Conservation (phyloP, 1,140 invertebrate species). For the Teleogryllus occipitalis region DNA sequence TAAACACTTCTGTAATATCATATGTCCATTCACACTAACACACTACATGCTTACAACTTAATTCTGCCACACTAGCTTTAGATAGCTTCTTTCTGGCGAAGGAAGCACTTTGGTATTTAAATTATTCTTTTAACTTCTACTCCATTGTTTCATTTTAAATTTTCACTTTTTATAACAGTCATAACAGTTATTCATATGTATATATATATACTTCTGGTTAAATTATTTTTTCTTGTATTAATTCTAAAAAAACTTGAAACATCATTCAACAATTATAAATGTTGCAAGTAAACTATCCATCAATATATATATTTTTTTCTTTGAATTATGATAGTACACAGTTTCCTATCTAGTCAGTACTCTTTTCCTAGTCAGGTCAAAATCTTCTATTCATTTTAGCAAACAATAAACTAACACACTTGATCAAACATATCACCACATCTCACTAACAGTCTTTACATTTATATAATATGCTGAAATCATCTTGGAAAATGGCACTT, state of each 20-base stretch:
- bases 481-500: slow-evolving; percentile 7
- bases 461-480: background rate
- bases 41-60: slow-evolving; percentile 6
- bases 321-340: slow-evolving; percentile 4
- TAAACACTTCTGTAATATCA: slow-evolving; percentile 14
- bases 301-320: slow-evolving; percentile 8
- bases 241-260: slow-evolving; percentile 14
- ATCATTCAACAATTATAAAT: slow-evolving; percentile 14
- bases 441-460: background rate
- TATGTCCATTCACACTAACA: slow-evolving; percentile 14
- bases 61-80: slow-evolving; percentile 13
- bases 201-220: slow-evolving; percentile 12
- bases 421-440: background rate
- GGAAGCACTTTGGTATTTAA: slow-evolving; percentile 20
- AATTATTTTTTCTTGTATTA: background rate
- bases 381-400: background rate
- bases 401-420: slow-evolving; percentile 8
- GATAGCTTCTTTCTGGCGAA: slow-evolving; percentile 16
- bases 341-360: background rate
- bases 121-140: slow-evolving; percentile 17
- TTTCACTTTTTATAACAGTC: slow-evolving; percentile 14
- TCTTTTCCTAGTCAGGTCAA: slow-evolving; percentile 7
- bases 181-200: slow-evolving; percentile 16
- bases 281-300: slow-evolving; percentile 13
- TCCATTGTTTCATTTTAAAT: slow-evolving; percentile 9